Evolutionary conservation across 2,797 vertebrate genomes (phyloP).

Genomic region (Pygocentrus nattereri): DNA sequence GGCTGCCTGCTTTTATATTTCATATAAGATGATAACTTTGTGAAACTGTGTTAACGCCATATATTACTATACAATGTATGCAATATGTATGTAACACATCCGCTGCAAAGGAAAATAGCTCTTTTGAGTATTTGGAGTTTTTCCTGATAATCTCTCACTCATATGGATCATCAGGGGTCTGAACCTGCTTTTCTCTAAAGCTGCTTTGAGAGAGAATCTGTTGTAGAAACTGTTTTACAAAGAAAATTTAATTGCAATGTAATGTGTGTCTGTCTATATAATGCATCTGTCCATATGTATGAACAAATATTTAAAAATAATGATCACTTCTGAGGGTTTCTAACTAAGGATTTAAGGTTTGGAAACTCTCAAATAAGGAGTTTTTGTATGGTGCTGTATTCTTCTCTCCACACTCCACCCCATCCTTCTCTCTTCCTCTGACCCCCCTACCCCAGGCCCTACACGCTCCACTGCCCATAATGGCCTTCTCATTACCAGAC

Average conservation of each 20-base stretch:
- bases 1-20: neutral
- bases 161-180: neutral
- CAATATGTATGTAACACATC: no score
- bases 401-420: slow-evolving; percentile 34
- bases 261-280: neutral
- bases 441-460: slow-evolving; percentile 64
- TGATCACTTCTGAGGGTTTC: neutral
- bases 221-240: neutral
- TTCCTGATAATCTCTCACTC: no score
- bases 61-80: no score
- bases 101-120: no score
- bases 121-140: no score
- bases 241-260: neutral
- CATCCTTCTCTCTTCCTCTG: slow-evolving; percentile 22
- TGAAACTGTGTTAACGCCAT: no score
- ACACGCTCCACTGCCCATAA: slow-evolving; percentile 67
- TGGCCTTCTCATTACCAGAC: slow-evolving; percentile 79
- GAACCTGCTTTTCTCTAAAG: neutral
- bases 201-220: neutral
- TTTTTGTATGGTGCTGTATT: slow-evolving; percentile 8
- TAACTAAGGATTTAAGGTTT: slow-evolving; percentile 1
- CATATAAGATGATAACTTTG: neutral
- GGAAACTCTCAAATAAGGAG: neutral
- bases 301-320: neutral
- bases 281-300: neutral